Evolutionary conservation across 2,113 vertebrate species (phyloP).

Genomic region (Corythornis cristatus): DNA sequence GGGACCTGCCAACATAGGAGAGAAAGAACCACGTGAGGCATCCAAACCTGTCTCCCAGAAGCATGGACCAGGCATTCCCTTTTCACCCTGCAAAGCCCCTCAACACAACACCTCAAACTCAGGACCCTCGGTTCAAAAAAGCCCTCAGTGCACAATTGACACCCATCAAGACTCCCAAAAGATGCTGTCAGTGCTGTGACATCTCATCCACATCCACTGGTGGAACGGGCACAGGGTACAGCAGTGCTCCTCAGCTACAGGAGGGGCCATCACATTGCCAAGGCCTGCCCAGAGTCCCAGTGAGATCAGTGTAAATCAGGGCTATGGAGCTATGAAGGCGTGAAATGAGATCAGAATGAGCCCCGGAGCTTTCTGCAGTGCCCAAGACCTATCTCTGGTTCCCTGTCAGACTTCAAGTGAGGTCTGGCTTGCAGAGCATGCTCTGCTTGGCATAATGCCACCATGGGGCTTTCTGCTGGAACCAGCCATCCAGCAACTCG

Average conservation of each 20-base stretch:
- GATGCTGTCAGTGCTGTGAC: neutral
- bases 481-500: neutral
- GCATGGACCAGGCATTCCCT: neutral
- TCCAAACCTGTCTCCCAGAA: neutral
- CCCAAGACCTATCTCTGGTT: neutral
- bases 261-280: neutral
- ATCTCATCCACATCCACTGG: fast-evolving
- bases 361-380: neutral
- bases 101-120: neutral
- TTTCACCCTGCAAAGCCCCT: fast-evolving
- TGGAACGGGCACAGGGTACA: neutral
- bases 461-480: neutral
- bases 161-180: neutral
- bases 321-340: neutral
- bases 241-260: neutral
- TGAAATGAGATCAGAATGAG: neutral
- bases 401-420: neutral
- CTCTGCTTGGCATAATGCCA: neutral
- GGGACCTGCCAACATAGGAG: neutral
- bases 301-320: neutral
- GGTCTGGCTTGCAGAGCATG: fast-evolving
- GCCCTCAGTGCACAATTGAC: neutral
- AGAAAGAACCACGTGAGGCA: neutral
- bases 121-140: neutral
- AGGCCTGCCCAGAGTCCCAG: neutral